Conservation (phyloP, 37 sponge, comb jelly and placozoan genomes). For the Agelas oroides region DNA sequence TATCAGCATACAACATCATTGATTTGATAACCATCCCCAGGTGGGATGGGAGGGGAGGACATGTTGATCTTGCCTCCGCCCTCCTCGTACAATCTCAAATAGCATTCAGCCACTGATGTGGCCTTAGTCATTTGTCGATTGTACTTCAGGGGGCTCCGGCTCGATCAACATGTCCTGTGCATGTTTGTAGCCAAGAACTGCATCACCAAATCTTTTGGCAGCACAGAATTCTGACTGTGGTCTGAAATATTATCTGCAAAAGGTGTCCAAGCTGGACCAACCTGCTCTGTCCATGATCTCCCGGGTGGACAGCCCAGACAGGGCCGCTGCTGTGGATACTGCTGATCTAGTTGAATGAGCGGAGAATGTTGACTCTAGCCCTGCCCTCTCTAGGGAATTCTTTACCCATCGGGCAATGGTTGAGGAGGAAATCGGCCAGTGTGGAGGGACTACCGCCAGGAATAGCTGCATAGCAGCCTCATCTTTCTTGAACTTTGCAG, state of each 20-base stretch:
- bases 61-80: slow-evolving; percentile 38
- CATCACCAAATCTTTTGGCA: not conserved
- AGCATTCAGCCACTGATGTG: slow-evolving; percentile 12
- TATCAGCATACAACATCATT: too few relatives aligned
- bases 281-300: slow-evolving; percentile 35
- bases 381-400: not conserved
- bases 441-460: slow-evolving; percentile 24
- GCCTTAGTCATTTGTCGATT: not conserved
- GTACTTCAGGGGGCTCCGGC: slow-evolving; percentile 29
- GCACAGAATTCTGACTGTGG: not conserved
- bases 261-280: slow-evolving; percentile 17
- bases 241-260: slow-evolving; percentile 13
- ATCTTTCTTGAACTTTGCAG: not conserved
- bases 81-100: slow-evolving; percentile 35
- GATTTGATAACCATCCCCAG: too few relatives aligned
- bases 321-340: slow-evolving; percentile 19
- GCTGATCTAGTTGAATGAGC: slow-evolving; percentile 54
- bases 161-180: slow-evolving; percentile 24
- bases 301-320: slow-evolving; percentile 12
- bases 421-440: slow-evolving; percentile 23
- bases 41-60: slow-evolving; percentile 40
- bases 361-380: slow-evolving; percentile 8
- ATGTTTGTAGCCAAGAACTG: slow-evolving; percentile 37
- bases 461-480: slow-evolving; percentile 10
- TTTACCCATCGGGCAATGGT: slow-evolving; percentile 33